Evolutionary conservation across 2,113 vertebrate genomes (phyloP).

Genomic region (Zingel zingel): DNA sequence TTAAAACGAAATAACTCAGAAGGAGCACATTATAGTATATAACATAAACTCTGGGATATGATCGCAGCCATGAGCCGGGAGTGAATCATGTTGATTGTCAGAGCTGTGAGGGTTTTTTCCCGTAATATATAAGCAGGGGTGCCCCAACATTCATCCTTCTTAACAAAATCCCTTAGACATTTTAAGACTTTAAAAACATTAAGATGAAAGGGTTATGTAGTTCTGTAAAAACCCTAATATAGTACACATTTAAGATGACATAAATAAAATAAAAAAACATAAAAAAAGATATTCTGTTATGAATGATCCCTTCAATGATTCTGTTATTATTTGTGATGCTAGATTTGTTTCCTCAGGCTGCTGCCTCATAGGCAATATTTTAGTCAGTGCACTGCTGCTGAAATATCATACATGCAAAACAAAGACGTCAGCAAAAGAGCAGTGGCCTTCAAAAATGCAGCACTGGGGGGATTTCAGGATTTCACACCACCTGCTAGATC

Average conservation of each 20-base stretch:
- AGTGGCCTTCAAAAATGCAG: constrained; percentile 72
- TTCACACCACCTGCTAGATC: constrained; percentile 70
- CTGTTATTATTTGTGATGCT: constrained; percentile 20
- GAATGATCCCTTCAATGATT: constrained; percentile 9
- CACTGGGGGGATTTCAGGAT: constrained; percentile 59
- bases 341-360: background rate
- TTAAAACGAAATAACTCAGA: constrained; percentile 55
- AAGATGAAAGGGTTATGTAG: constrained; percentile 13
- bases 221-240: background rate
- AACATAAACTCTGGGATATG: constrained; percentile 33
- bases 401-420: constrained; percentile 76
- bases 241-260: background rate
- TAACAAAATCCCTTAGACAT: constrained; percentile 11
- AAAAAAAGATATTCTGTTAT: constrained; percentile 12
- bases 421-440: constrained; percentile 76
- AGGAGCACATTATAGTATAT: constrained; percentile 54
- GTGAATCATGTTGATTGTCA: constrained; percentile 22
- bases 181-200: background rate
- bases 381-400: constrained; percentile 44
- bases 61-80: background rate
- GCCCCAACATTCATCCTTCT: constrained; percentile 20
- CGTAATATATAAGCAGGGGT: background rate
- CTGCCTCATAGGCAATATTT: constrained; percentile 56
- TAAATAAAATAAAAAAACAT: background rate
- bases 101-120: background rate